A percentile compares a stretch with the other conserved stretches of the same genome.
Conservation (phyloP, 2,113 vertebrate species). For the Elgaria multicarinata region DNA sequence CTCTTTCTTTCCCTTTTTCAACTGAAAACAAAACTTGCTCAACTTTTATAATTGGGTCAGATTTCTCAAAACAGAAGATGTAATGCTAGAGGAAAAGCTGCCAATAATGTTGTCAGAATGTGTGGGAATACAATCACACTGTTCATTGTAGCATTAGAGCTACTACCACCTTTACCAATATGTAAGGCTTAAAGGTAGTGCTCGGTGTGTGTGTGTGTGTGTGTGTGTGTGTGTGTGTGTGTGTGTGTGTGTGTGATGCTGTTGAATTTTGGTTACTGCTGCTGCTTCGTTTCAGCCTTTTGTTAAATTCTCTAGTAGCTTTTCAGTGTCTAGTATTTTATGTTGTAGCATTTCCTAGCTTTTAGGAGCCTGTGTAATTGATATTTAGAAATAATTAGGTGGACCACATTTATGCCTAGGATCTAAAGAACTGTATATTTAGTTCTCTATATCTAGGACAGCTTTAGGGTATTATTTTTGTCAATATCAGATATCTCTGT, state of each 20-base stretch:
- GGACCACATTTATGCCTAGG: too few relatives aligned
- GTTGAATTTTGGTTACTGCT: neutral
- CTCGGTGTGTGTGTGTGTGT: too few relatives aligned
- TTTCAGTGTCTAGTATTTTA: neutral
- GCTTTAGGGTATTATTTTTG: neutral
- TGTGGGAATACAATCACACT: conserved; percentile 7
- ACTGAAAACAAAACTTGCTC: neutral
- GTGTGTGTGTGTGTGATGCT: neutral
- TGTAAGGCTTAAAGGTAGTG: neutral
- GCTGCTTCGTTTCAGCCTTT: neutral
- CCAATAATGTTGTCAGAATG: fast-evolving
- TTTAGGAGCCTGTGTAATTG: neutral
- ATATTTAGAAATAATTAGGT: neutral
- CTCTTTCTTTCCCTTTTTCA: conserved; percentile 13
- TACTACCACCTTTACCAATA: neutral
- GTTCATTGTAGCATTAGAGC: neutral
- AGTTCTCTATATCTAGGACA: neutral
- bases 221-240: too few relatives aligned
- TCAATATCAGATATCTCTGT: neutral
- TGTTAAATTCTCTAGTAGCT: neutral
- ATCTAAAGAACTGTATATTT: neutral
- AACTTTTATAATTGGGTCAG: conserved; percentile 1
- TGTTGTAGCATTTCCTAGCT: neutral
- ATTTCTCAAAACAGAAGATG: neutral
- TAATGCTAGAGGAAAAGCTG: neutral